Evolutionary conservation across 2,888 invertebrate genomes (phyloP).

Genomic region (Cerceris rybyensis): DNA sequence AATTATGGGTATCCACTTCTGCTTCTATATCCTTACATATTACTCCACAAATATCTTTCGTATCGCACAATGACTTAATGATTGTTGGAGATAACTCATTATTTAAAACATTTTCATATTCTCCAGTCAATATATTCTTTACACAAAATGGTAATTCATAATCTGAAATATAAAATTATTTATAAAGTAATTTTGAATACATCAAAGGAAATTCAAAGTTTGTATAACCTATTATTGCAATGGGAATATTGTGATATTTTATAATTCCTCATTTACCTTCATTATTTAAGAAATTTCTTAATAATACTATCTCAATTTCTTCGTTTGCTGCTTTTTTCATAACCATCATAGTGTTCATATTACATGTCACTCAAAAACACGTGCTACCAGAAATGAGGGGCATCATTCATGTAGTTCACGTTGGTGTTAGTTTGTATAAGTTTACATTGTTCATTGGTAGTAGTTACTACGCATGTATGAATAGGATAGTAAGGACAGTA

Average conservation of each 20-base stretch:
- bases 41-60: conserved; percentile 46
- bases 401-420: background rate
- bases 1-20: conserved; percentile 67
- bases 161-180: conserved; percentile 40
- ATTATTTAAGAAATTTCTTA: conserved; percentile 24
- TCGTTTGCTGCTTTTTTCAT: conserved; percentile 7
- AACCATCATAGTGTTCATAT: conserved; percentile 17
- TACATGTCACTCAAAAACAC: conserved; percentile 17
- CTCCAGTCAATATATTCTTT: conserved; percentile 40
- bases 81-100: conserved; percentile 19
- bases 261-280: conserved; percentile 25
- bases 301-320: conserved; percentile 35
- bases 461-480: background rate
- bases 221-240: conserved; percentile 35
- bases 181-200: background rate
- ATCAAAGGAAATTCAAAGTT: background rate
- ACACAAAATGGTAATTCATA: conserved; percentile 20
- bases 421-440: background rate
- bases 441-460: background rate
- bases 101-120: conserved; percentile 42
- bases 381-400: conserved; percentile 7
- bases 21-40: conserved; percentile 53
- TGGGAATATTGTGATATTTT: background rate
- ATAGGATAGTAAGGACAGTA: background rate
- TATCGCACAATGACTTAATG: background rate